Base-by-base conservation (phyloP, 2,797 vertebrate species). In the Molothrus ater region DNA sequence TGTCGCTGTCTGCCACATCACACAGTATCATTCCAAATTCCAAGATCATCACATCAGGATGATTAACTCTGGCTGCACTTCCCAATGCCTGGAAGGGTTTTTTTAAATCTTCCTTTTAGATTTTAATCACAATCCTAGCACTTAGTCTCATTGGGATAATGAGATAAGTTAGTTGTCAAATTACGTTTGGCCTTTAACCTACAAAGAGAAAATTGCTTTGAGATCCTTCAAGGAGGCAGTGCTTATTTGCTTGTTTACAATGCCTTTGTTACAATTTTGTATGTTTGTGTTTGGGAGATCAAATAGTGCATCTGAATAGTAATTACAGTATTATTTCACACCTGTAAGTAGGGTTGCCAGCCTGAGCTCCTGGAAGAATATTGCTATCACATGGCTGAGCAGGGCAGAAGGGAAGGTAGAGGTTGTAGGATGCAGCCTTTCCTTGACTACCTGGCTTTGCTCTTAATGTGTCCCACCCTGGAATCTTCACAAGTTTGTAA, bases 251-350 rank as follows among this genome's bases (percentile, higher is more conserved):
- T 98, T 98, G 98, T 98, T 98, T 98, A 98, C 97, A 98, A 96
- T 97, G 95, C 96, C 91, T 97, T 91, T 96, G 94, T 97, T 97
- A 82, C 64, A 32, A 20, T 92, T 97, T 96, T 98, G 92, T 98
- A 96, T 92, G 96, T 98, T 97, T 98, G 97, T 96, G 83, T 98
- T 93, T 98, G 47, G 87, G 97, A 98, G 97, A 97, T 96, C 96
- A 96, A 97, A 95, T 97, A 96, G 97, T 96, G 96, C 96, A 95
- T 97, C 93, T 96, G 97, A 97, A 72, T 97, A 96, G 93, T 95
- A 93, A 98, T 97, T 97, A 97, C 98, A 99, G 98, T 99, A 98
- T 99, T 99, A 99, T 98, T 98, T 98, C 97, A 94, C 97, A 98
- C 96, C 96, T 97, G 96, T 98, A 96, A 97, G 92, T 95, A 97